These are phyloP conservation scores for Caenorhabditis panamensis DNA, from an alignment of 2,888 invertebrate genomes.

Conservation along the genomic window DNA sequence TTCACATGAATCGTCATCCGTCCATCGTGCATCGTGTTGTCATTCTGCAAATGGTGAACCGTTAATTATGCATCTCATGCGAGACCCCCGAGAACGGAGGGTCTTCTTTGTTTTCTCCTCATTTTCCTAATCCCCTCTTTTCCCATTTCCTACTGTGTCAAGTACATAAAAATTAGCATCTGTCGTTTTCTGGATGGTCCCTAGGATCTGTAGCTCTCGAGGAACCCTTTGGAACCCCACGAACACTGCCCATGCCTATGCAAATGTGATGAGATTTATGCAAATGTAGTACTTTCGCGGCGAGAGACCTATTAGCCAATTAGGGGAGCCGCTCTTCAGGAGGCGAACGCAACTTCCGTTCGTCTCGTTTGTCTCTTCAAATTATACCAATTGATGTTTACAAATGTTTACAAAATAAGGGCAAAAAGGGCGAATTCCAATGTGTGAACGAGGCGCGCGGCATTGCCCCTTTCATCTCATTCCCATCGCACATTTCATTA, in stretches of 20 bases:
- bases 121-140: constrained; percentile 7
- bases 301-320: constrained; percentile 42
- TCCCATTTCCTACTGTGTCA: too few species aligned
- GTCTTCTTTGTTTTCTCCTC: not conserved
- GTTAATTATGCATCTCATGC: not conserved
- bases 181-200: constrained; percentile 14
- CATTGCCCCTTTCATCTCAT: constrained; percentile 18
- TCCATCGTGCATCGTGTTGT: constrained; percentile 98
- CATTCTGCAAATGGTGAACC: constrained; percentile 88
- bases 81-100: not conserved
- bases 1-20: constrained; percentile 96
- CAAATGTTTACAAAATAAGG: too few species aligned
- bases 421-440: not conserved
- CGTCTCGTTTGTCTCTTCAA: constrained; percentile 8
- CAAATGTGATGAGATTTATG: constrained; percentile 57
- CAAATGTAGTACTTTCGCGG: constrained; percentile 29
- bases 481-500: constrained; percentile 24
- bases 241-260: too few species aligned
- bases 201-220: not conserved
- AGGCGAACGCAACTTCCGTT: constrained; percentile 31
- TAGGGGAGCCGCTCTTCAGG: constrained; percentile 20
- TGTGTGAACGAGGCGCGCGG: constrained; percentile 1
- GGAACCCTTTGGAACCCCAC: too few species aligned
- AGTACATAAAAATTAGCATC: constrained; percentile 20
- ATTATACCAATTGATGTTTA: constrained; percentile 12